Evolutionary conservation across 2,113 vertebrate species (phyloP), one percentile per base, ranked within the genome.

Genomic region (Barnardius zonarius): DNA sequence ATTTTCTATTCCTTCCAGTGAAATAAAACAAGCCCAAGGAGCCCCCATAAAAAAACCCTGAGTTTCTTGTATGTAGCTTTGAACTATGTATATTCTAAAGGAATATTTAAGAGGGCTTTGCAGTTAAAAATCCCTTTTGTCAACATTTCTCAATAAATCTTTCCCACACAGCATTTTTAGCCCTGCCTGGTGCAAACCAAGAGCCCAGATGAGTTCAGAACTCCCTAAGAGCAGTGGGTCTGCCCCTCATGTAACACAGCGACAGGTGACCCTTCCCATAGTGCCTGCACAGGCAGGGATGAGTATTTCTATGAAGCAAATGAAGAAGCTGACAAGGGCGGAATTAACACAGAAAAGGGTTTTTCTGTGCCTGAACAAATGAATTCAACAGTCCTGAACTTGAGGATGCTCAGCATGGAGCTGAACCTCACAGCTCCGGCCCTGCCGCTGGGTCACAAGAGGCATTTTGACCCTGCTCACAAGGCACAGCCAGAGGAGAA

Each of bases 261-360:
- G 70, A n/a, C 13, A 35, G 17, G 20, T 35, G 41, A 46, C 41
- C 23, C 25, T 49, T 17, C 68, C 37, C 31, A 27, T 6, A 2
- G 0, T 0, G 1, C 30, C 54, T 41, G 7, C 54, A 70, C 35
- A 48, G 81, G 51, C 12, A 10, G 77, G 83, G 84, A 94, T 22
- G 74, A 97, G 72, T 64, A 86, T 90, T 96, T 96, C n/a, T 25
- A 90, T 84, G 90, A 96, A 92, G 75, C 49, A 80, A 96, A 96
- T 67, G 74, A 96, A 96, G 96, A 86, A 31, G 59, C 30, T 9
- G 6, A 86, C 28, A 55, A 91, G 43, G 43, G 39, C 90, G 90
- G 90, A 93, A 62, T 12, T 48, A 24, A 59, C 33, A 73, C 44
- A 54, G 46, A 17, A 82, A 83, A 69, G 37, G 23, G 43, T 94